Percentiles rank a stretch among this genome's conserved stretches.
phyloP scores from a whole-genome alignment of 2,113 vertebrate genomes.

The Muscicapa adusta region DNA sequence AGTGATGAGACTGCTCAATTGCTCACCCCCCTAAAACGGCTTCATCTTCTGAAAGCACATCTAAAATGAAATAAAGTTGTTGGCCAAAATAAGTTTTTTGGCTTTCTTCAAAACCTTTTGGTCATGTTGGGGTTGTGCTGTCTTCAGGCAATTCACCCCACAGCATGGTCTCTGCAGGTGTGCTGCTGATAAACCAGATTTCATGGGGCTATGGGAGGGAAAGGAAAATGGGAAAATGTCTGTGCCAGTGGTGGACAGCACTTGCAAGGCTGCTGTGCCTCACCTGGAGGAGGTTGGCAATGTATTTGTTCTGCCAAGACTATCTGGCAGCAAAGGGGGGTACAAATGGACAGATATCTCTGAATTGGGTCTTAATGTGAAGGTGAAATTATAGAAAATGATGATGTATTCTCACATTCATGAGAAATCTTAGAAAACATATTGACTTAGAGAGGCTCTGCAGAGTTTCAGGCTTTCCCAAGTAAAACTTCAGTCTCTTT shows the following conservation, averaged over 20 bases:
- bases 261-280: background rate
- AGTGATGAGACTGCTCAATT: background rate
- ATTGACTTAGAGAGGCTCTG: background rate
- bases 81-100: background rate
- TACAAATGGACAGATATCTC: background rate
- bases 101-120: background rate
- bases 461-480: background rate
- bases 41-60: background rate
- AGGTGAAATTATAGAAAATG: background rate
- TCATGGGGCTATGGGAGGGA: background rate
- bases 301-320: background rate
- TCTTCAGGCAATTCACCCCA: background rate
- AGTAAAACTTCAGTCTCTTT: background rate
- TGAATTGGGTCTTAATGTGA: background rate
- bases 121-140: background rate
- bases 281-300: background rate
- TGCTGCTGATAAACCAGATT: background rate
- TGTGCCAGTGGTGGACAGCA: fast-evolving
- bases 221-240: background rate
- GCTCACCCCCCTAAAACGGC: background rate
- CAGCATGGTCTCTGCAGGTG: background rate
- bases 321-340: fast-evolving
- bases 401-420: fast-evolving
- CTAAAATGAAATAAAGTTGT: background rate
- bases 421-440: background rate